Evolutionary conservation across 1,140 invertebrate genomes (phyloP).

Genomic region (Calliopsis andreniformis): DNA sequence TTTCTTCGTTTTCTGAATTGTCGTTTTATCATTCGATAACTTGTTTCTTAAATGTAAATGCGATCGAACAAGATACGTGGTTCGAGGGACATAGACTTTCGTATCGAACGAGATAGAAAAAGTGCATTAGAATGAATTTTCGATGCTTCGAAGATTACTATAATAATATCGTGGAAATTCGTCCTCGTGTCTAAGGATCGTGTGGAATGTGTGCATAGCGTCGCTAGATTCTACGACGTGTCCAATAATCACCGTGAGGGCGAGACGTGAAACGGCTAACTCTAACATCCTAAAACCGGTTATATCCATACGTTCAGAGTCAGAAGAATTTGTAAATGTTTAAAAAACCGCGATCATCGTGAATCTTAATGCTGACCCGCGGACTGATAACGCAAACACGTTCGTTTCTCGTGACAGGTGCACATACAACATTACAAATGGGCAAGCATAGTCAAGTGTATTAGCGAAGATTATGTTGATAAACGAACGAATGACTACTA

Average conservation of each 20-base stretch:
- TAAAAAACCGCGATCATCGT: conserved; percentile 47
- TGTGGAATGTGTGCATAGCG: conserved; percentile 64
- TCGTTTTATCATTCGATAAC: conserved; percentile 25
- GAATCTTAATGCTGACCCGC: conserved; percentile 34
- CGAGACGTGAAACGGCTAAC: conserved; percentile 19
- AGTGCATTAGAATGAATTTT: conserved; percentile 42
- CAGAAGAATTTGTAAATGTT: conserved; percentile 48
- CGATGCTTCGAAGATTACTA: conserved; percentile 24
- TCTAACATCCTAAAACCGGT: conserved; percentile 19
- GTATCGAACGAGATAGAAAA: conserved; percentile 34
- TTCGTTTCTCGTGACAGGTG: conserved; percentile 46
- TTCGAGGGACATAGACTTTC: conserved; percentile 5
- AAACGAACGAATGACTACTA: conserved; percentile 53
- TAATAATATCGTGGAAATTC: conserved; percentile 39
- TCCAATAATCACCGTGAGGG: conserved; percentile 25
- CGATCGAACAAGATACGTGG: conserved; percentile 38
- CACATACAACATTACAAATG: conserved; percentile 55
- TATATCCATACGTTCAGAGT: conserved; percentile 17
- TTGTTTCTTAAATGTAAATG: conserved; percentile 6
- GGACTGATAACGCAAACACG: conserved; percentile 1
- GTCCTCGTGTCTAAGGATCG: conserved; percentile 43
- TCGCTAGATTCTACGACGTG: conserved; percentile 49
- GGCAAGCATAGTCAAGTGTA: conserved; percentile 59
- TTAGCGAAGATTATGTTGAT: conserved; percentile 42
- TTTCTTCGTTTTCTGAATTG: conserved; percentile 26